These are phyloP conservation scores for Oithona nana DNA, from an alignment of 2,888 invertebrate species.

Conservation along the genomic window DNA sequence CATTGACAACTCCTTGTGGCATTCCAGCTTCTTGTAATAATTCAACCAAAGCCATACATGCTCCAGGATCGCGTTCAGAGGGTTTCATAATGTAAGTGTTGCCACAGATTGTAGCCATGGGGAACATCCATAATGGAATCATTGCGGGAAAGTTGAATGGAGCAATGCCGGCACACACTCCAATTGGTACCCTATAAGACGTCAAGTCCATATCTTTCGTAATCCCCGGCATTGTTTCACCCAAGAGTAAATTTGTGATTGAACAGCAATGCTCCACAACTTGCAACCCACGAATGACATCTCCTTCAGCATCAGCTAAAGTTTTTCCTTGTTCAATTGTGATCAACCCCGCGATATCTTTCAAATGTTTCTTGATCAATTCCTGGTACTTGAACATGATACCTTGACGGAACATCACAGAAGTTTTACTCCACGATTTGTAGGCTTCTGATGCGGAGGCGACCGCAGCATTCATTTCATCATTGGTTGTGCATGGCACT, in stretches of 20 bases:
- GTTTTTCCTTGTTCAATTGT: conserved; percentile 96
- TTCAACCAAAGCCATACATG: conserved; percentile 83
- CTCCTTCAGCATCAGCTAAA: conserved; percentile 87
- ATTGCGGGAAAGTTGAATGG: conserved; percentile 99
- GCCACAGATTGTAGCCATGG: conserved; percentile 49
- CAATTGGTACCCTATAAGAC: conserved; percentile 74
- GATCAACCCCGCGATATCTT: conserved; percentile 70
- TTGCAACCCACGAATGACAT: conserved; percentile 91
- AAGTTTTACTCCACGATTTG: conserved; percentile 68
- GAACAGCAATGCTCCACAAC: conserved; percentile 92
- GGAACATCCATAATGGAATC: conserved; percentile 77
- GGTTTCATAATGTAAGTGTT: conserved; percentile 88
- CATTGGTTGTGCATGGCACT: conserved; percentile 72
- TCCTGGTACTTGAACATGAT: conserved; percentile 71
- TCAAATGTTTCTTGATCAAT: conserved; percentile 66
- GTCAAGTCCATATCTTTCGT: conserved; percentile 94
- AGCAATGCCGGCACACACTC: conserved; percentile 84
- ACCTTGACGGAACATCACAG: conserved; percentile 78
- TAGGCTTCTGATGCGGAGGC: conserved; percentile 62
- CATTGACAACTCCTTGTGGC: conserved; percentile 87
- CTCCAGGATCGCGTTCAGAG: conserved; percentile 92
- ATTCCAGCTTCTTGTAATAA: conserved; percentile 81
- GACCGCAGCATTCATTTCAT: conserved; percentile 75
- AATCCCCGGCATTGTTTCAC: conserved; percentile 67
- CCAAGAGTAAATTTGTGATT: conserved; percentile 74